These are phyloP conservation scores for Tonatia bakeri DNA, from an alignment of 2,113 vertebrate genomes.

Conservation along the genomic window DNA sequence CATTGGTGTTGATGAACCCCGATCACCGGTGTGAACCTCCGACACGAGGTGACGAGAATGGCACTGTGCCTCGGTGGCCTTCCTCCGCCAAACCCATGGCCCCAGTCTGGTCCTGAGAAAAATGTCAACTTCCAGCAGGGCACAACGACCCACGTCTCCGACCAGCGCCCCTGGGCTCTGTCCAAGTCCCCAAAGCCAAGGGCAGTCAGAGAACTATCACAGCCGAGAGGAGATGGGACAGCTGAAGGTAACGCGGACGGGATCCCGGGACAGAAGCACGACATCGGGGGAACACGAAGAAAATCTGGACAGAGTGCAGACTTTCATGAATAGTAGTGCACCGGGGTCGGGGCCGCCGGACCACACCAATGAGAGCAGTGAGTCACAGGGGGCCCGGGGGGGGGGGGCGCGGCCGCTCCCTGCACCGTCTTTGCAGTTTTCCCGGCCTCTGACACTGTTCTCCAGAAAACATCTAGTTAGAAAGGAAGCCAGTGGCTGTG, in stretches of 20 bases:
- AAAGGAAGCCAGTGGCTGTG: rapidly evolving
- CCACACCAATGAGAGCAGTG: not conserved
- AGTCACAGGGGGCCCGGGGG: not conserved
- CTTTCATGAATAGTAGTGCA: too few species aligned
- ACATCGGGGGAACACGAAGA: not conserved
- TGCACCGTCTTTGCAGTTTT: not conserved
- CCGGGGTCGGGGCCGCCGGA: too few species aligned
- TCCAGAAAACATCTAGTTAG: not conserved
- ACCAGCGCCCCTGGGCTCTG: not conserved
- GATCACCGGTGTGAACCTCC: rapidly evolving
- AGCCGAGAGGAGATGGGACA: rapidly evolving
- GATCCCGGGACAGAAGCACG: not conserved
- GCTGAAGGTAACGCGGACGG: not conserved
- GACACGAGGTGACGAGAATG: not conserved
- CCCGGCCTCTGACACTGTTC: not conserved
- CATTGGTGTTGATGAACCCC: rapidly evolving
- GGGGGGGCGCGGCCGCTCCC: not conserved
- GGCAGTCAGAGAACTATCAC: not conserved
- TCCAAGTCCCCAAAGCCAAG: too few species aligned
- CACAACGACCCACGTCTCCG: not conserved
- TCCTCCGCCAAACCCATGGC: not conserved
- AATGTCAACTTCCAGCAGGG: not conserved
- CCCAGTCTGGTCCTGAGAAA: not conserved
- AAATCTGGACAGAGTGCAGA: not conserved
- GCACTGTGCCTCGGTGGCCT: not conserved